Evolutionary conservation across 1,140 invertebrate species (phyloP).

Genomic region (Aphelinus atriplicis): DNA sequence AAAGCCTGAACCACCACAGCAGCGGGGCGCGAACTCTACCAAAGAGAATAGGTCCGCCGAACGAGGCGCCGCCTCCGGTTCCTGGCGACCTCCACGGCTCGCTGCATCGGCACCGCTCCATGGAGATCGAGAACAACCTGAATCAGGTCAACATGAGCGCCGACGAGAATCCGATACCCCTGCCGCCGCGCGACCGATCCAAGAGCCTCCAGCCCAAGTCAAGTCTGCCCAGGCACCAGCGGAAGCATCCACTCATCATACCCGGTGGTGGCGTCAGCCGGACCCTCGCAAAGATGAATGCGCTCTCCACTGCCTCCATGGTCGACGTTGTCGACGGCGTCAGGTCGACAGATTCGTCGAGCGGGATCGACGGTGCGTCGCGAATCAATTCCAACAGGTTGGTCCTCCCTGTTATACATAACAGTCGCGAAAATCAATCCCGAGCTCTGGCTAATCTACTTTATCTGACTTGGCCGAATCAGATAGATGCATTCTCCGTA

Average conservation of each 20-base stretch:
- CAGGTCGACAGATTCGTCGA: constrained; percentile 21
- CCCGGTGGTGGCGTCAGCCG: constrained; percentile 73
- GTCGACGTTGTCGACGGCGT: constrained; percentile 59
- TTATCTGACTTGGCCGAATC: too few species aligned
- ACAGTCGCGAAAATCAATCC: too few species aligned
- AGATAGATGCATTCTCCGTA: too few species aligned
- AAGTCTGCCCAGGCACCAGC: constrained; percentile 79
- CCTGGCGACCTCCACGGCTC: constrained; percentile 30
- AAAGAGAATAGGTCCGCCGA: constrained; percentile 53
- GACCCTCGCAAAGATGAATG: constrained; percentile 71
- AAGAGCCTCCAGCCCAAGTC: constrained; percentile 72
- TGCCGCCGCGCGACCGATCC: constrained; percentile 84
- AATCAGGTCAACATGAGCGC: constrained; percentile 63
- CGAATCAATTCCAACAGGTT: too few species aligned
- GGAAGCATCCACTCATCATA: constrained; percentile 89
- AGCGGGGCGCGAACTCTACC: constrained; percentile 58
- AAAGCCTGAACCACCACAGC: constrained; percentile 51
- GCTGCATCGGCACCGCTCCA: constrained; percentile 52
- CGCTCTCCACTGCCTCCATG: constrained; percentile 53
- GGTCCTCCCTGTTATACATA: too few species aligned
- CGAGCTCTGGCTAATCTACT: too few species aligned
- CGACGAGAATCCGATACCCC: constrained; percentile 78
- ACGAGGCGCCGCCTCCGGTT: constrained; percentile 50
- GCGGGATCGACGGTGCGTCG: neutral
- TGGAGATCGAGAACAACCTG: constrained; percentile 61